Conservation (phyloP, 2,888 invertebrate species). For the Sicus ferrugineus region DNA sequence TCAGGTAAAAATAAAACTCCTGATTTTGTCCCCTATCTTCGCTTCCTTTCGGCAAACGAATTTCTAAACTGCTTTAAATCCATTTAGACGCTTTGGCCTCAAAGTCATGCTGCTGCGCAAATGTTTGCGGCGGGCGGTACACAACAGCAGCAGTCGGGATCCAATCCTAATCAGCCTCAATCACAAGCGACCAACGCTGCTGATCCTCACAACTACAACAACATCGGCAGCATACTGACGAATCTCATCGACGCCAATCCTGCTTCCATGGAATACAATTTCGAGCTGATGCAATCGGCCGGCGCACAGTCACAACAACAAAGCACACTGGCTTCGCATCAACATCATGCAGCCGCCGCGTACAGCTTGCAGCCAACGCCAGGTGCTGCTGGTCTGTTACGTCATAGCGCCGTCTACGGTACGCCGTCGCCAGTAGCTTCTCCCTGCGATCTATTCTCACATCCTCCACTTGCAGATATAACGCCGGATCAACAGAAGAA, state of each 20-base stretch:
- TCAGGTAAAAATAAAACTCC: slow-evolving; percentile 47
- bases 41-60: too few relatives aligned
- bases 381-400: slow-evolving; percentile 53
- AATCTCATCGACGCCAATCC: slow-evolving; percentile 64
- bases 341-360: slow-evolving; percentile 46
- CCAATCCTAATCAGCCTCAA: slow-evolving; percentile 40
- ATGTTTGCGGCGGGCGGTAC: slow-evolving; percentile 48
- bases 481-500: slow-evolving; percentile 60
- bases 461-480: slow-evolving; percentile 50
- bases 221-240: slow-evolving; percentile 64
- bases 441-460: slow-evolving; percentile 47
- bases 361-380: slow-evolving; percentile 48
- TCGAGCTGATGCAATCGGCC: slow-evolving; percentile 57
- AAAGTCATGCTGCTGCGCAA: slow-evolving; percentile 44
- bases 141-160: slow-evolving; percentile 50
- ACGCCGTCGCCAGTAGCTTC: slow-evolving; percentile 38
- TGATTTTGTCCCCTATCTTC: too few relatives aligned
- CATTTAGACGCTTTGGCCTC: slow-evolving; percentile 61
- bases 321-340: slow-evolving; percentile 44
- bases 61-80: neutral
- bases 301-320: slow-evolving; percentile 45
- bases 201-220: slow-evolving; percentile 62
- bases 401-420: slow-evolving; percentile 52
- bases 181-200: slow-evolving; percentile 34
- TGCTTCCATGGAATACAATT: slow-evolving; percentile 63